These are phyloP conservation scores for Trematomus loennbergii DNA, from an alignment of 2,113 vertebrate species.

Conservation along the genomic window DNA sequence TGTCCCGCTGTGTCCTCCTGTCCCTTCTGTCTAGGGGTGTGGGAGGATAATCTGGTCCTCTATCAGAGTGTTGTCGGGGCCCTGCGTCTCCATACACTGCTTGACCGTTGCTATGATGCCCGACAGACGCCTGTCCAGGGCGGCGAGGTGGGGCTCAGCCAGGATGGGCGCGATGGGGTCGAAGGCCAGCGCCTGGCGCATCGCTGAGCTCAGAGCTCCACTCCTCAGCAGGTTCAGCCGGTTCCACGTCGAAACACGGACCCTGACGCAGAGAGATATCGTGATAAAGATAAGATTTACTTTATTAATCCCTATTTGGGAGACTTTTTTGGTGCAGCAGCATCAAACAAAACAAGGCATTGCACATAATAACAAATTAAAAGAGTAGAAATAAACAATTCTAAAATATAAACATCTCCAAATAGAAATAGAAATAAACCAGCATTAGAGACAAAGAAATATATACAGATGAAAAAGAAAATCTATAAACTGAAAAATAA, in stretches of 20 bases:
- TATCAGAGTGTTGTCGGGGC: conserved; percentile 91
- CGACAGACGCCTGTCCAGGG: conserved; percentile 91
- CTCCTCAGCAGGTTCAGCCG: conserved; percentile 92
- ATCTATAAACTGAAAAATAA: no score
- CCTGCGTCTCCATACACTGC: conserved; percentile 96
- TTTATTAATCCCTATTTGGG: no score
- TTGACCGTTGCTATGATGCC: conserved; percentile 90
- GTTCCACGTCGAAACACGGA: conserved; percentile 98
- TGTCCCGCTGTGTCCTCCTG: neutral
- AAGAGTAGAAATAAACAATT: no score
- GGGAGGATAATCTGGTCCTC: conserved; percentile 98
- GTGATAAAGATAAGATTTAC: neutral
- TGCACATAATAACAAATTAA: no score
- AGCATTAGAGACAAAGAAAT: no score
- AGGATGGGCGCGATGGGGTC: conserved; percentile 93
- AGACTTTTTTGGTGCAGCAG: no score
- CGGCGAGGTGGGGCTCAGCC: conserved; percentile 88
- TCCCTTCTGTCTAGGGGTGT: conserved; percentile 80
- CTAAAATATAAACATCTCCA: no score
- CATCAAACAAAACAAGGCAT: no score
- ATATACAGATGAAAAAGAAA: no score
- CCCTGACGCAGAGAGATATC: conserved; percentile 77
- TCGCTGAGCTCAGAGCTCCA: conserved; percentile 90
- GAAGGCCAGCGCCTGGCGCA: conserved; percentile 90
- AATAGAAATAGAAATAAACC: no score